Evolutionary conservation across 1,140 invertebrate genomes (phyloP), one percentile per base, ranked within the genome.

Genomic region (Wasmannia auropunctata): DNA sequence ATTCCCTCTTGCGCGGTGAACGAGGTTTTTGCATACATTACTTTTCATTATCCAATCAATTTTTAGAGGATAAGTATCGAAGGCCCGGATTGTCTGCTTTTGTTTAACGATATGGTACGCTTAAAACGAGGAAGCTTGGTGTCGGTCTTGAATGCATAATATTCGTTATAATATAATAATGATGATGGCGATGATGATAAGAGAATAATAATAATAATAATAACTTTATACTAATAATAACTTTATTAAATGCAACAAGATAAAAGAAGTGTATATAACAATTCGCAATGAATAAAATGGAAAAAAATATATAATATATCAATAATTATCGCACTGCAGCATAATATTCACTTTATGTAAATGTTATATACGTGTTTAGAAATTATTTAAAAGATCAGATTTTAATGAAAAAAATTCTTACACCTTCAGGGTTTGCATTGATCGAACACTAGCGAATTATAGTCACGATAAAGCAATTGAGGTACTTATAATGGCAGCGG

Each of bases 41-140:
- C 11, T 81, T 72, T 81, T 81, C 25, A 81, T 72, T 81, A 81
- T 58, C 67, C 79, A 70, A 81, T 81, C 65, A 70, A 81, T 72
- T 72, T 72, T 81, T 54, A 72, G 25, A 28, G 49, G 65, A 70
- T 70, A 81, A 70, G 63, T 54, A 81, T 70, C 37, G 49, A 22
- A 22, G 49, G 77, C n/a, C 43, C 60, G n/a, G 76, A 79, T 79
- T 79, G 43, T 65, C 11, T 43, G 60, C 31, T 65, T 67, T 79
- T 67, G 25, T 76, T 65, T 67, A 79, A 67, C 31, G 25, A 67
- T 54, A 51, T 10, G 19, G n/a, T 79, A 51, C 2, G 40, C n/a
- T 77, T 77, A 77, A 77, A 16, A 19, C n/a, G 28, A 77, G 28
- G 8, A 22, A 37, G 34, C 8, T 22, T 16, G 70, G 28, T 19